Base-by-base conservation (phyloP, 2,888 invertebrate genomes). In the Baronia brevicornis region DNA sequence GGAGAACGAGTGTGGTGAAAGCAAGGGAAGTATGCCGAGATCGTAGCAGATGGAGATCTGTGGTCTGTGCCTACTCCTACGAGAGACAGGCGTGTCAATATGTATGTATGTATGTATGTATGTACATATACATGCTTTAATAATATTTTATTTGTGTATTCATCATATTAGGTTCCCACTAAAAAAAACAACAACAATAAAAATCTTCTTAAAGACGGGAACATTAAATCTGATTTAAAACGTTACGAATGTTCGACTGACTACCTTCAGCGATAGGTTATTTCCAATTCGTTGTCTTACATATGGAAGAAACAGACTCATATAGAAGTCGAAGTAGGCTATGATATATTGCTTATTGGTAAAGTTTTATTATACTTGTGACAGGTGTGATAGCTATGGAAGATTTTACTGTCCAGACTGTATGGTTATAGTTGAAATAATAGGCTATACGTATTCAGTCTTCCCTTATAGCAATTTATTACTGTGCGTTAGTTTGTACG, bases 281-380 rank as follows among this genome's bases (percentile, higher is more conserved):
- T 69, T 64, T 64, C 53, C 51, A 57, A 65, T 68, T 71, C 68
- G 67, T 62, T 70, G 69, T 74, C 68, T 72, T 72, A 69, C 62
- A 59, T 68, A 57, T 55, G 58, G 51, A 61, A 57, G 61, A 67
- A 72, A 73, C 73, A 64, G 66, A 54, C 63, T 67, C 56, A 68
- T 79, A 74, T 78, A 71, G 73, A 78, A 73, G 78, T 78, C 69
- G 70, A 75, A 77, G 69, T 66, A 56, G 72, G 73, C 70, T 72
- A 67, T 75, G 75, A 82, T 72, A 79, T 78, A 80, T 73, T 58
- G 74, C 69, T 72, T 79, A 80, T 80, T 79, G 80, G 77, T 68
- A 79, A 80, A 82, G 79, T 82, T 82, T 77, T 80, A 80, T 80
- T 77, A 72, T 71, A 54, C 64, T 62, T 70, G 74, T 78, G 73